These are phyloP conservation scores for Anorthoa munda DNA, from an alignment of 2,888 invertebrate species.

Conservation along the genomic window DNA sequence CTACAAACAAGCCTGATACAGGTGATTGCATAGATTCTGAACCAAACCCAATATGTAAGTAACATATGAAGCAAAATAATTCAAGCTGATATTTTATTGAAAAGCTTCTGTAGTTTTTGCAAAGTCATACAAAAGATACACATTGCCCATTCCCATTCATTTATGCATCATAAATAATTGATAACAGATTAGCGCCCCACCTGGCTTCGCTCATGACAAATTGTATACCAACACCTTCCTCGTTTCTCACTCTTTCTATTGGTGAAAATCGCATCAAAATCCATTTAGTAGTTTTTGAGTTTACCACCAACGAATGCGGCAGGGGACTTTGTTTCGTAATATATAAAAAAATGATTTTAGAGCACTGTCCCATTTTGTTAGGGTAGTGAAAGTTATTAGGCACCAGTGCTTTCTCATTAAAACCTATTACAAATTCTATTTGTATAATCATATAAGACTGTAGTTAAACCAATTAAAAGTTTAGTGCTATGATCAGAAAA, in stretches of 20 bases:
- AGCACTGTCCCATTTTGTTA: background rate
- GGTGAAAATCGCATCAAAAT: too few species aligned
- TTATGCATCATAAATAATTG: background rate
- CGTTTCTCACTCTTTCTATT: too few species aligned
- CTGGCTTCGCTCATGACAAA: too few species aligned
- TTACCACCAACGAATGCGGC: too few species aligned
- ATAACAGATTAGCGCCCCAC: background rate
- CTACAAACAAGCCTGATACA: conserved; percentile 7
- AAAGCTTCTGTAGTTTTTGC: conserved; percentile 37
- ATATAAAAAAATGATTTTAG: background rate
- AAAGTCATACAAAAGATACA: conserved; percentile 19
- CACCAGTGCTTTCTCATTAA: background rate
- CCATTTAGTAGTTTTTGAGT: too few species aligned
- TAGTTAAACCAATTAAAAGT: background rate
- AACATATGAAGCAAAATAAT: background rate
- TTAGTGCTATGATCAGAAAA: background rate
- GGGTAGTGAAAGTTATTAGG: background rate
- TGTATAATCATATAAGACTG: background rate
- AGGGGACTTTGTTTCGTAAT: too few species aligned
- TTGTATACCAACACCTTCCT: too few species aligned
- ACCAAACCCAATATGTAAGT: conserved; percentile 42
- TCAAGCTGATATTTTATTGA: background rate
- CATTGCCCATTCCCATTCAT: background rate
- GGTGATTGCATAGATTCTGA: conserved; percentile 28
- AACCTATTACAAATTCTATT: background rate